phyloP scores from a whole-genome alignment of 2,113 vertebrate genomes.

The Sminthopsis crassicaudata region DNA sequence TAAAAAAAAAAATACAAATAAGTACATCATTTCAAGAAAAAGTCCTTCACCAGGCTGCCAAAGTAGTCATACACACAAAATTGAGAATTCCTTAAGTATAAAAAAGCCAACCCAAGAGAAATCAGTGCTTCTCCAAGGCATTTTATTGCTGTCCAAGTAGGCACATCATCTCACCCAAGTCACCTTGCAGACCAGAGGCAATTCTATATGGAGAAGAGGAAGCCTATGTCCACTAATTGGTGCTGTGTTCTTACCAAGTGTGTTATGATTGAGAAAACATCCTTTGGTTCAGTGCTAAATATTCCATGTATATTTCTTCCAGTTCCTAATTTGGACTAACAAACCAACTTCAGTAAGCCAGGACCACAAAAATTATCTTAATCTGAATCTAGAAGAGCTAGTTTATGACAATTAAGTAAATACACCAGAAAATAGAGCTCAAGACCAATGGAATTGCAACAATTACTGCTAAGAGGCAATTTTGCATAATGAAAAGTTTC shows the following conservation, averaged over 20 bases:
- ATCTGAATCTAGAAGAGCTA: not conserved
- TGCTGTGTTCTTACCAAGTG: not conserved
- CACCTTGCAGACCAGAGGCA: not conserved
- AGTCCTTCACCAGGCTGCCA: not conserved
- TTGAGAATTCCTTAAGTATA: not conserved
- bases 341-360: not conserved
- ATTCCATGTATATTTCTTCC: not conserved
- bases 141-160: not conserved
- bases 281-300: not conserved
- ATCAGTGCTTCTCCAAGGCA: not conserved
- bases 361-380: not conserved
- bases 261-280: not conserved
- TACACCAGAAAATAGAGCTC: not conserved
- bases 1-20: too few species aligned
- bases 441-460: not conserved
- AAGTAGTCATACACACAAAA: not conserved
- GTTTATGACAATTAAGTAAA: not conserved
- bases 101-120: not conserved
- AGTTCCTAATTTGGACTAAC: not conserved
- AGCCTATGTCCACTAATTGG: not conserved
- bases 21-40: not conserved
- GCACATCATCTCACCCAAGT: not conserved
- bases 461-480: not conserved
- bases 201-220: not conserved
- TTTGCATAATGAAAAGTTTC: not conserved